These are phyloP conservation scores for Uria lomvia DNA, from an alignment of 2,113 vertebrate species.

Conservation along the genomic window DNA sequence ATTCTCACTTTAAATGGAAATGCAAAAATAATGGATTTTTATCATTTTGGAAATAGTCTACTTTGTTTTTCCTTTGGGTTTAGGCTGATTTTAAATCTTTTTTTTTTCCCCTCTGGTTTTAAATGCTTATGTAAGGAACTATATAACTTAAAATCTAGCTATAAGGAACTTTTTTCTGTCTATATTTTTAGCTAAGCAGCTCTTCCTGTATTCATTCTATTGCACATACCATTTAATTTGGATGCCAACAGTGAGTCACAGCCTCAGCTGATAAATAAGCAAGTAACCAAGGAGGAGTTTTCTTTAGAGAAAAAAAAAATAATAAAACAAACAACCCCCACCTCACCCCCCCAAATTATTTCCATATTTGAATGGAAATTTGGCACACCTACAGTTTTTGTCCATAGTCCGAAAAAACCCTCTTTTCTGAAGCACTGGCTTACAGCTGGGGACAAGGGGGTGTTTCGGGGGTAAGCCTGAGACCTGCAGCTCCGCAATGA, in stretches of 20 bases:
- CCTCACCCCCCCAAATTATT: background rate
- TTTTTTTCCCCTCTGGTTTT: background rate
- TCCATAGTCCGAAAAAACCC: no score
- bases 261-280: background rate
- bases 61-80: background rate
- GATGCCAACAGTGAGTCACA: background rate
- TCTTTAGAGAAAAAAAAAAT: background rate
- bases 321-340: background rate
- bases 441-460: background rate
- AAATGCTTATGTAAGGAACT: background rate
- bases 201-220: background rate
- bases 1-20: background rate
- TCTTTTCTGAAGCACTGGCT: background rate
- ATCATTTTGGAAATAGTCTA: background rate
- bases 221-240: background rate
- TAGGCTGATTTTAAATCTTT: background rate
- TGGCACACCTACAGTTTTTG: background rate
- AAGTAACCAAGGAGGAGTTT: background rate
- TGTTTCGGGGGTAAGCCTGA: background rate
- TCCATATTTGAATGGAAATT: background rate
- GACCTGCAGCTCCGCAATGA: background rate
- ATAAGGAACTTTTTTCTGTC: background rate
- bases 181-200: background rate
- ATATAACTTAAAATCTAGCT: background rate
- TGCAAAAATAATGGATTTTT: background rate